Evolutionary conservation across 2,888 invertebrate species (phyloP), one percentile per base, ranked within the genome.

Genomic region (Siphlonurus alternatus): DNA sequence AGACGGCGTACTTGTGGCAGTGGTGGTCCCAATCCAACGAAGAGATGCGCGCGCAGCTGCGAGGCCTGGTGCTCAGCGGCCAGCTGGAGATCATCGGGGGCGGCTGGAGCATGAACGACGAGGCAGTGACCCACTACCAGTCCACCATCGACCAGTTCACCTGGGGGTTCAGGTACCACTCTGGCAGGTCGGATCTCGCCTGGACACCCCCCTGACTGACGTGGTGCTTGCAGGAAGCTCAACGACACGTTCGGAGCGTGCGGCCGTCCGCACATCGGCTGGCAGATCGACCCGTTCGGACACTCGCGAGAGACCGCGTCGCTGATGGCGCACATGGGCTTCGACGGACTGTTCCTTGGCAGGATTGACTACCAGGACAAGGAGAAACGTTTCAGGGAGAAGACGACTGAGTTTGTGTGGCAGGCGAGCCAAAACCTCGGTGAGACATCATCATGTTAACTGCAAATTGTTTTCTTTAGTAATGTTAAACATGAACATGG

Each of bases 291-390:
- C 72, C 90, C 91, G 0, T 92, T 92, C 71, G 92, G 92, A 0
- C 92, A 92, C 71, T 89, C 93, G 0, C 77, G 89, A 2, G 93
- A 93, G 76, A 88, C 89, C 79, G 93, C 93, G 0, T 86, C 87
- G 0, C 75, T 89, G 0, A 83, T 89, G 38, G 82, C 89, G 0
- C 85, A 86, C 73, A 86, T 96, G 83, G 94, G 90, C 67, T 95
- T 87, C 72, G 93, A 96, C 72, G 94, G 91, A 0, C 75, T 93
- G 67, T 87, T 94, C 71, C 82, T 95, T 65, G 93, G 90, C 0
- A 81, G 95, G 23, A 81, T 94, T 23, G 94, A 95, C 75, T 93
- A 87, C 74, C 84, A 89, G 72, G 95, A 96, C 72, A 93, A 91
- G 73, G 65, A 66, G 0, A 69, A 76, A 0, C 78, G 94, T 62